Evolutionary conservation across 2,797 vertebrate genomes (phyloP).

Genomic region (Leucoraja ocellata): DNA sequence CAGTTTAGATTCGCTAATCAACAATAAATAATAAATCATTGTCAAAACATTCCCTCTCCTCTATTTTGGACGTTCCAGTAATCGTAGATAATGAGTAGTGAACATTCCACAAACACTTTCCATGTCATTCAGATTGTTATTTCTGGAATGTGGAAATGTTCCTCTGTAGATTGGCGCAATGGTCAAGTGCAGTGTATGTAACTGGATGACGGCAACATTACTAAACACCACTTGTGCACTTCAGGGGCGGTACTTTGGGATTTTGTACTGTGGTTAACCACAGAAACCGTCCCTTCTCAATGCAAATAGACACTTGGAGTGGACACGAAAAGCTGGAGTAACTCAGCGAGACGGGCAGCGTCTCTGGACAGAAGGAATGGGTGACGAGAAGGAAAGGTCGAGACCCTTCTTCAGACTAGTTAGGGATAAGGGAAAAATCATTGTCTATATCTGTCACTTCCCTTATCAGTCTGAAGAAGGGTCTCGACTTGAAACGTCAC

Average conservation of each 20-base stretch:
- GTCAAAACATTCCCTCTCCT: background rate
- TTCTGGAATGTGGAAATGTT: background rate
- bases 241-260: background rate
- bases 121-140: background rate
- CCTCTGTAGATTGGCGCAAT: background rate
- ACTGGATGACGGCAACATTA: background rate
- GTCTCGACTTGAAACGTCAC: too few relatives aligned
- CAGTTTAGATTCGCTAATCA: background rate
- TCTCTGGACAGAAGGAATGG: too few relatives aligned
- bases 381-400: too few relatives aligned
- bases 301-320: background rate
- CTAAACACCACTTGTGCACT: background rate
- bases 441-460: too few relatives aligned
- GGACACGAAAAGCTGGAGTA: too few relatives aligned
- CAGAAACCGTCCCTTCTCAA: background rate
- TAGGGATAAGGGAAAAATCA: too few relatives aligned
- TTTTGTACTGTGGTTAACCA: background rate
- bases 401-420: too few relatives aligned
- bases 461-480: too few relatives aligned
- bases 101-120: conserved; percentile 29
- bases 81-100: conserved; percentile 27
- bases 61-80: conserved; percentile 11
- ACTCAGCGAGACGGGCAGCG: too few relatives aligned
- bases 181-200: background rate
- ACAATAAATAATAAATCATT: background rate